phyloP scores from a whole-genome alignment of 2,888 invertebrate species.

The Caenorhabditis panamensis region DNA sequence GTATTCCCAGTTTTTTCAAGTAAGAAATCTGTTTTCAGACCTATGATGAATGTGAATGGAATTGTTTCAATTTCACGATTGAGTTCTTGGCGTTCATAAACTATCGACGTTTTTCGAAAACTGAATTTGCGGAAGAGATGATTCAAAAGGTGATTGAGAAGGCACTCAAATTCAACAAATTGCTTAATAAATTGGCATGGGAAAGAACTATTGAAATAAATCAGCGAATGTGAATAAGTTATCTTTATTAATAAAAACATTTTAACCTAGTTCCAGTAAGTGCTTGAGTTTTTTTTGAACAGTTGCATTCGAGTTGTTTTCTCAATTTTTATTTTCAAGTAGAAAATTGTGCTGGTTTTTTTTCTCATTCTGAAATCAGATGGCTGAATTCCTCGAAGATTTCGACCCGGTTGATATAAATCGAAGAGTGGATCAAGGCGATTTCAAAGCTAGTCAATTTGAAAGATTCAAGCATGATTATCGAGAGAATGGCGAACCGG shows the following conservation, averaged over 20 bases:
- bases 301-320: too few relatives aligned
- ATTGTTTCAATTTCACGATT: slow-evolving; percentile 64
- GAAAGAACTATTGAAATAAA: too few relatives aligned
- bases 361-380: slow-evolving; percentile 9
- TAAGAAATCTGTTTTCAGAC: slow-evolving; percentile 51
- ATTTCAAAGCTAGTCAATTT: slow-evolving; percentile 59
- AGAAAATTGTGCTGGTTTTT: neutral
- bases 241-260: too few relatives aligned
- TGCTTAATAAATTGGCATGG: too few relatives aligned
- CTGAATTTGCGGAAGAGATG: slow-evolving; percentile 59
- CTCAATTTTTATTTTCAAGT: neutral
- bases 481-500: slow-evolving; percentile 58
- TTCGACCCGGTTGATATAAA: slow-evolving; percentile 33
- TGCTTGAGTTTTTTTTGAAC: too few relatives aligned
- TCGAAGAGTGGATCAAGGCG: slow-evolving; percentile 44
- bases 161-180: slow-evolving; percentile 45
- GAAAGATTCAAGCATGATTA: slow-evolving; percentile 69
- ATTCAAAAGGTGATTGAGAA: slow-evolving; percentile 43
- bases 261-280: too few relatives aligned
- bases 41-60: slow-evolving; percentile 60
- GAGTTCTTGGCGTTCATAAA: slow-evolving; percentile 60
- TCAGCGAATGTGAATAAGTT: too few relatives aligned
- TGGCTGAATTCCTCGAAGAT: slow-evolving; percentile 67
- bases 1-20: too few relatives aligned
- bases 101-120: slow-evolving; percentile 53